Evolutionary conservation across 2,113 vertebrate genomes (phyloP).

Genomic region (Marcusenius ussheri): DNA sequence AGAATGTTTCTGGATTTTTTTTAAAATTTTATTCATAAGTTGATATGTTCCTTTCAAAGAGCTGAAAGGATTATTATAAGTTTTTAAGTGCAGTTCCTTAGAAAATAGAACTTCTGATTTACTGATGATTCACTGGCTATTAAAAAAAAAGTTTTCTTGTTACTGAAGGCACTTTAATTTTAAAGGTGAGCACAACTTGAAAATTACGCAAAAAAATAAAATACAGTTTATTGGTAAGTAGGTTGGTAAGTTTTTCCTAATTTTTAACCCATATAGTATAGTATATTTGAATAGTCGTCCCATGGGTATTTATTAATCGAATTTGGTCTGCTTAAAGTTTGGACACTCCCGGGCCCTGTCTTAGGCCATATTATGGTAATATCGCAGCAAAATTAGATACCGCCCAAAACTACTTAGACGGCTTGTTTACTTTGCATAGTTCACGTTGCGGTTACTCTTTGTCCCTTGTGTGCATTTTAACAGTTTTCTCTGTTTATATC

Average conservation of each 20-base stretch:
- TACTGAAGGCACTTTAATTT: neutral
- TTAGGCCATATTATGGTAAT: neutral
- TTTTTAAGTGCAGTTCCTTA: neutral
- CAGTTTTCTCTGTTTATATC: neutral
- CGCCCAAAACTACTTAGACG: neutral
- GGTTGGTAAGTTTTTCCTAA: neutral
- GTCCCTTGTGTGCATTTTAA: neutral
- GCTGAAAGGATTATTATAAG: neutral
- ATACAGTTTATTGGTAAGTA: neutral
- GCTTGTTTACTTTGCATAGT: neutral
- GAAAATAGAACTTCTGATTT: neutral
- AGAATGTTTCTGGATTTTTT: neutral
- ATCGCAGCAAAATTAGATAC: neutral
- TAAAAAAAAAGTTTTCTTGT: neutral
- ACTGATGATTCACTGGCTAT: neutral
- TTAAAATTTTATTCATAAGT: conserved; percentile 4
- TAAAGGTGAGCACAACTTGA: neutral
- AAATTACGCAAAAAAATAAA: neutral
- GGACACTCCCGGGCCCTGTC: neutral
- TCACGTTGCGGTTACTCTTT: neutral
- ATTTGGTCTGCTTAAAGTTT: neutral
- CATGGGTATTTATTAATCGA: neutral
- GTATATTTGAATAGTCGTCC: neutral
- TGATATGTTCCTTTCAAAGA: neutral
- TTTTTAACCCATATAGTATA: neutral